Evolutionary conservation across 2,888 invertebrate species (phyloP), one percentile per base, ranked within the genome.

Genomic region (Macaria notata): DNA sequence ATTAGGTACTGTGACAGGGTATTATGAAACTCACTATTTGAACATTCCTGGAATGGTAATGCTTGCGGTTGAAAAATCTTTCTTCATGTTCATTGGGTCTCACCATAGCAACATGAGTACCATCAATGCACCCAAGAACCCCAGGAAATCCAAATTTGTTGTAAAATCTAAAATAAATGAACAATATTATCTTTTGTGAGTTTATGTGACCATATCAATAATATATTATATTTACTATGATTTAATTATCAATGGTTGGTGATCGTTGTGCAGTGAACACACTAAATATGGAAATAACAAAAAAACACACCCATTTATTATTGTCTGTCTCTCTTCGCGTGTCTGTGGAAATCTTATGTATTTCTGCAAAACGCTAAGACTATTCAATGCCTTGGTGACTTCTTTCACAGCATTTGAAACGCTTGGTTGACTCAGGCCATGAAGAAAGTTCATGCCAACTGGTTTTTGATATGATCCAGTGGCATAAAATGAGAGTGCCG

Each of bases 381-480:
- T 54, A 44, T 54, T 47, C n/a, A 54, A 38, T 36, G 54, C 47
- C 19, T 48, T 48, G 36, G 54, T 54, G 7, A 48, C 47, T 42
- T 54, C 48, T 6, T 54, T 54, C 36, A 54, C 54, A 44, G 50
- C 50, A 38, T 54, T 54, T 43, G 48, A 54, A 9, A 54, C 54
- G 9, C 48, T 54, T 3, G 48, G 43, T 48, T 47, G 54, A 30
- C 54, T 54, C n/a, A 54, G 44, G 3, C 48, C 54, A 48, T 48
- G 43, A 45, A 51, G 42, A 42, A 49, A 49, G 49, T 49, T 49
- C 31, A 49, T 42, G 49, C 49, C 49, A 49, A 39, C 39, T 3
- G 47, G 46, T 47, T 53, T 45, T 54, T 60, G 54, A 31, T 56
- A 56, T 29, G 60, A 56, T 19, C 56, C 56, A 39, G 54, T 60